Conservation (phyloP, 2,113 vertebrate genomes). For the Papio anubis region DNA sequence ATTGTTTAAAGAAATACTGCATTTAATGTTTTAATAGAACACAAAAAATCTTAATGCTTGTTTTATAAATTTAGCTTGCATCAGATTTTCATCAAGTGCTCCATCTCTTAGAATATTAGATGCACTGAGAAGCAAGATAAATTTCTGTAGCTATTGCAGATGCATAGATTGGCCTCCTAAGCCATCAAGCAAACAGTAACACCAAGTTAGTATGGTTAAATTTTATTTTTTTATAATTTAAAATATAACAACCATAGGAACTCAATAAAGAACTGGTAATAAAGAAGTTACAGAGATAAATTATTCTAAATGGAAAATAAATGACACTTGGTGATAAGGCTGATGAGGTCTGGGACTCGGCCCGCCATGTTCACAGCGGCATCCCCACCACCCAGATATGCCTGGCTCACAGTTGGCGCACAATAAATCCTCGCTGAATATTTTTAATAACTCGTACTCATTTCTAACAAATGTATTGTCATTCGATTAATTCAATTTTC, state of each 20-base stretch:
- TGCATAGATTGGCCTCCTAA: background rate
- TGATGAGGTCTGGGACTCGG: background rate
- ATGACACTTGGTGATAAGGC: background rate
- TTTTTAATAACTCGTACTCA: background rate
- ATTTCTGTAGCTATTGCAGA: background rate
- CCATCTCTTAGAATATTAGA: background rate
- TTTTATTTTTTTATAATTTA: background rate
- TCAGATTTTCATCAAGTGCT: background rate
- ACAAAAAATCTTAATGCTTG: too few species aligned
- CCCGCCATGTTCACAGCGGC: background rate
- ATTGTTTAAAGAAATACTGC: background rate
- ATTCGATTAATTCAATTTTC: slow-evolving; percentile 13
- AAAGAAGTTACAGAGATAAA: background rate
- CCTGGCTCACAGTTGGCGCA: fast-evolving
- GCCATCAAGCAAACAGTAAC: background rate
- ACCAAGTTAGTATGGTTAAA: background rate
- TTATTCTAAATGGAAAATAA: slow-evolving; percentile 4
- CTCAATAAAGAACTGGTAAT: background rate
- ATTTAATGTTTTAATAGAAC: too few species aligned
- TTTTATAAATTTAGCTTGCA: background rate
- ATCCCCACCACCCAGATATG: background rate
- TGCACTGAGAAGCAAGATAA: background rate
- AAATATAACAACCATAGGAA: background rate
- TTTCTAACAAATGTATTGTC: slow-evolving; percentile 26
- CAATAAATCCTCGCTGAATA: background rate